Evolutionary conservation across 2,888 invertebrate genomes (phyloP).

Genomic region (Sialis lutaria): DNA sequence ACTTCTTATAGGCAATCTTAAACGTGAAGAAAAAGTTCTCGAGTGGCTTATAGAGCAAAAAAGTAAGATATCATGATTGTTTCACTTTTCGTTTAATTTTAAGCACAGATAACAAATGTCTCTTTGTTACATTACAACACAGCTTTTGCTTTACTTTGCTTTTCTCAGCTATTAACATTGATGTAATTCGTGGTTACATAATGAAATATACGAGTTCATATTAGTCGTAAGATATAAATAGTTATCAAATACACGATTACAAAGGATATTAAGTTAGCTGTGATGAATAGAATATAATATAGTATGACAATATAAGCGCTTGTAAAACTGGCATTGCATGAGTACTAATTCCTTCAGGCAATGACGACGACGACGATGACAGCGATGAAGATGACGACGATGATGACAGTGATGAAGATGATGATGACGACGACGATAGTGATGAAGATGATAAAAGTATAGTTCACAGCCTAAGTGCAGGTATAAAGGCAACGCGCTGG

Average conservation of each 20-base stretch:
- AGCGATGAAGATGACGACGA: slow-evolving; percentile 27
- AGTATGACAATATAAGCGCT: neutral
- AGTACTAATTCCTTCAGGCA: slow-evolving; percentile 22
- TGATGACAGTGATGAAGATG: slow-evolving; percentile 30
- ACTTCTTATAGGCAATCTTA: slow-evolving; percentile 73
- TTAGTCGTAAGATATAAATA: too few relatives aligned
- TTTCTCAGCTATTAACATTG: too few relatives aligned
- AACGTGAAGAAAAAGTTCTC: slow-evolving; percentile 86
- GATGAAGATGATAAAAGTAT: slow-evolving; percentile 20
- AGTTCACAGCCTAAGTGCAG: slow-evolving; percentile 7
- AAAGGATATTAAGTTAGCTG: too few relatives aligned
- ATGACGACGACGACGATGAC: slow-evolving; percentile 25
- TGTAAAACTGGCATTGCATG: slow-evolving; percentile 8
- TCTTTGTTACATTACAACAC: too few relatives aligned
- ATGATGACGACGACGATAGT: slow-evolving; percentile 31
- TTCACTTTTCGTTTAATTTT: slow-evolving; percentile 9
- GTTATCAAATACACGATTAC: too few relatives aligned
- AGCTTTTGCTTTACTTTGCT: too few relatives aligned
- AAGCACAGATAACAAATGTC: too few relatives aligned
- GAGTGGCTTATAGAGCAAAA: slow-evolving; percentile 91
- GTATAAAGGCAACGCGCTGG: slow-evolving; percentile 7
- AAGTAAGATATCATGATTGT: slow-evolving; percentile 65
- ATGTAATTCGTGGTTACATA: too few relatives aligned
- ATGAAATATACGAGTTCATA: too few relatives aligned
- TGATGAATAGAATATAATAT: too few relatives aligned